phyloP scores from a whole-genome alignment of 1,140 invertebrate species.

The Coelopa frigida region DNA sequence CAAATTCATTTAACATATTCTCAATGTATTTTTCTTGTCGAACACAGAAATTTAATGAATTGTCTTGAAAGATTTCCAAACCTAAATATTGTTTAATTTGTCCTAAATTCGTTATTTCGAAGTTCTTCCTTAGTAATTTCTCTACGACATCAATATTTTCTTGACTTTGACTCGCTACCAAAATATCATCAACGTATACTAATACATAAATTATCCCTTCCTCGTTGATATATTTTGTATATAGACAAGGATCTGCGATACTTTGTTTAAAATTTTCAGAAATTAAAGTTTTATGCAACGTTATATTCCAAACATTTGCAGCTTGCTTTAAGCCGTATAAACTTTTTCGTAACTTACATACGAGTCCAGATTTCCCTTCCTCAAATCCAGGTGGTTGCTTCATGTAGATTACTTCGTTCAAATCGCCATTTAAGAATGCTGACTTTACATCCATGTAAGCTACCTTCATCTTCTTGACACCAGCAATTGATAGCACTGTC shows the following conservation, averaged over 20 bases:
- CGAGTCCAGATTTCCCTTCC: too few species aligned
- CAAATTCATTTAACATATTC: too few species aligned
- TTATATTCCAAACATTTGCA: constrained; percentile 3
- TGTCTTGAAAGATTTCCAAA: too few species aligned
- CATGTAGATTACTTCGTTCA: constrained; percentile 45
- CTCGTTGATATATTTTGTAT: background rate
- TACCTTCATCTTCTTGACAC: constrained; percentile 18
- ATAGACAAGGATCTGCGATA: constrained; percentile 1
- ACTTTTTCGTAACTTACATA: too few species aligned
- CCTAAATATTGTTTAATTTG: too few species aligned
- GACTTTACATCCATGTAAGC: constrained; percentile 28
- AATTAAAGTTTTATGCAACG: too few species aligned
- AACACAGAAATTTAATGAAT: too few species aligned
- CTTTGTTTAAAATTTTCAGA: too few species aligned
- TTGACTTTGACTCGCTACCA: background rate
- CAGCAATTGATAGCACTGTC: constrained; percentile 6
- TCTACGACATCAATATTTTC: background rate
- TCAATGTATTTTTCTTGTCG: too few species aligned
- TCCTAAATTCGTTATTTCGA: too few species aligned
- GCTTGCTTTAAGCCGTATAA: constrained; percentile 10
- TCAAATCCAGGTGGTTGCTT: too few species aligned
- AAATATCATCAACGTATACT: constrained; percentile 5
- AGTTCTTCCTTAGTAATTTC: background rate
- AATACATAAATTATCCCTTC: constrained; percentile 2
- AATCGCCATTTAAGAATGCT: constrained; percentile 28